A percentile compares a stretch with the other conserved stretches of the same genome.
phyloP scores from a whole-genome alignment of 2,888 invertebrate genomes.

The Chrysolina americana region DNA sequence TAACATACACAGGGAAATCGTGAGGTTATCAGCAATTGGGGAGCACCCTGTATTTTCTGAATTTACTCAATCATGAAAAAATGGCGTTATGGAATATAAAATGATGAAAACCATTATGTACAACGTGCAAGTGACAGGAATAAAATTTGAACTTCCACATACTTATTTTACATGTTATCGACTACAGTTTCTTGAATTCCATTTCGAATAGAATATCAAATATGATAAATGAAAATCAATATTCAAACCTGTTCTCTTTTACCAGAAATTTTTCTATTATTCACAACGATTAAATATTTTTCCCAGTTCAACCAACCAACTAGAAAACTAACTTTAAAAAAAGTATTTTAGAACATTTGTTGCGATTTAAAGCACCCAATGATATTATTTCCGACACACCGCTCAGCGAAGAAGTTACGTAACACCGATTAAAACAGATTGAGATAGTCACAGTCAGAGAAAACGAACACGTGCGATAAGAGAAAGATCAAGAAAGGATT shows the following conservation, averaged over 20 bases:
- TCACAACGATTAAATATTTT: background rate
- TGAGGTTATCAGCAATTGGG: too few relatives aligned
- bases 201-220: too few relatives aligned
- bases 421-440: slow-evolving; percentile 33
- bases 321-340: background rate
- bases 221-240: background rate
- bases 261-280: background rate
- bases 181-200: too few relatives aligned
- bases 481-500: slow-evolving; percentile 43
- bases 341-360: slow-evolving; percentile 40
- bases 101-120: too few relatives aligned
- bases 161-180: too few relatives aligned
- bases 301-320: background rate
- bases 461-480: slow-evolving; percentile 38
- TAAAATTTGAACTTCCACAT: too few relatives aligned
- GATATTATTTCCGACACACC: slow-evolving; percentile 10
- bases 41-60: too few relatives aligned
- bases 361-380: slow-evolving; percentile 44
- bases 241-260: background rate
- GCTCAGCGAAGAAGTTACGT: slow-evolving; percentile 31
- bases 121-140: too few relatives aligned
- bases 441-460: slow-evolving; percentile 29
- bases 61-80: too few relatives aligned
- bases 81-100: too few relatives aligned
- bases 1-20: too few relatives aligned